Base-by-base conservation (phyloP, 2,113 vertebrate genomes). In the Microcebus tavaratra region DNA sequence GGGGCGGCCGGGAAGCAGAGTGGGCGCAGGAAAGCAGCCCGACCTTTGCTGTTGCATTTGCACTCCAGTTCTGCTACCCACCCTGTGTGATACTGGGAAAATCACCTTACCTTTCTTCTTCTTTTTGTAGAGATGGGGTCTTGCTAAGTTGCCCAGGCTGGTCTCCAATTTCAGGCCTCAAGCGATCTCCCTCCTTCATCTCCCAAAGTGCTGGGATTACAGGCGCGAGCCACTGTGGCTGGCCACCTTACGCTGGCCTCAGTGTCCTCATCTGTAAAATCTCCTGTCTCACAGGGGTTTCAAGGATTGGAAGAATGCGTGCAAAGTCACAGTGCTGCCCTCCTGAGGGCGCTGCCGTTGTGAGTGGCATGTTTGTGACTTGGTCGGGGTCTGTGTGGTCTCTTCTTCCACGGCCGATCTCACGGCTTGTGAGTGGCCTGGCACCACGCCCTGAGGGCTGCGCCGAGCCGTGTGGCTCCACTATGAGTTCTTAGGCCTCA, bases 281-380 rank as follows among this genome's bases (percentile, higher is more conserved):
- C 11, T 53, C 3, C 31, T 25, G 1, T 21, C 20, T 90, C 45
- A 12, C 4, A 13, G 36, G 20, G 27, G 1, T 18, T 50, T 82
- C 48, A 82, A 63, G 31, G 73, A 18, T 5, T 29, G 39, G 20
- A 45, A 88, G 65, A 61, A 67, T 63, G 27, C n/a, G 31, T 7
- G 18, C n/a, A 27, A 12, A 57, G 14, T 63, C 42, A 10, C 0
- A 2, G n/a, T 6, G 50, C 65, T 39, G 39, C 50, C 45, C 45
- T 8, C 15, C 59, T 1, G 14, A 57, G 45, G 31, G 50, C 2
- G 0, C 23, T 1, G 3, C 20, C 23, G 0, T 8, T 4, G 18
- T 15, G 4, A 48, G 8, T 2, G 6, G 31, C 70, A 3, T 20
- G 34, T 31, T 55, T 23, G 57, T 36, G 6, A 50, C 42, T 42